These are phyloP conservation scores for Entomobrya proxima DNA, from an alignment of 2,888 invertebrate genomes.

Conservation along the genomic window DNA sequence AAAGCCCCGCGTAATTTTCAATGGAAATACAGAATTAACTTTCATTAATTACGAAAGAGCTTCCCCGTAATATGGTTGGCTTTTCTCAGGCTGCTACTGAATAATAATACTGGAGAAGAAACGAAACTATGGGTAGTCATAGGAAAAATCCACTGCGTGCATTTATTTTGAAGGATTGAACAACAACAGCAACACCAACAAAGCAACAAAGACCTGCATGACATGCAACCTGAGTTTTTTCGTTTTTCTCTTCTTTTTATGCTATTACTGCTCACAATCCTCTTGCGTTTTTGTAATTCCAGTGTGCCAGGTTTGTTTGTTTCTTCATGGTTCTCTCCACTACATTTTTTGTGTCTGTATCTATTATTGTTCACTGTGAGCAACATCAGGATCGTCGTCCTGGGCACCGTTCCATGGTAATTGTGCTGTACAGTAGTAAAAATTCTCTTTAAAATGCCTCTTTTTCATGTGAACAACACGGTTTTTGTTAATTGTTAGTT, in stretches of 20 bases:
- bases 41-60: constrained; percentile 62
- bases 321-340: neutral
- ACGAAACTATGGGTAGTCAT: constrained; percentile 3
- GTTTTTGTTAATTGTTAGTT: constrained; percentile 38
- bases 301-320: constrained; percentile 26
- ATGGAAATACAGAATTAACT: constrained; percentile 54
- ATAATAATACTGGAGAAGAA: neutral
- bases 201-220: constrained; percentile 31
- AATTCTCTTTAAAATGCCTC: neutral
- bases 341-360: neutral
- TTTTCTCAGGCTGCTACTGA: constrained; percentile 13
- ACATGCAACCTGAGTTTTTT: constrained; percentile 27
- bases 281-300: neutral
- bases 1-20: constrained; percentile 27
- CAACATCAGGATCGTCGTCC: neutral
- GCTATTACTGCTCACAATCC: neutral
- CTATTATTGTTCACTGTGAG: neutral
- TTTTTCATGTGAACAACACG: neutral
- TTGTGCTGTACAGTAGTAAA: neutral
- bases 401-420: constrained; percentile 11
- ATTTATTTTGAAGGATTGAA: no score
- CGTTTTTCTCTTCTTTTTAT: neutral
- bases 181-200: neutral
- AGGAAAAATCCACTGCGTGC: constrained; percentile 10
- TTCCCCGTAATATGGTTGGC: neutral